These are phyloP conservation scores for Desmodus rotundus DNA, from an alignment of 2,113 vertebrate species.

Conservation along the genomic window DNA sequence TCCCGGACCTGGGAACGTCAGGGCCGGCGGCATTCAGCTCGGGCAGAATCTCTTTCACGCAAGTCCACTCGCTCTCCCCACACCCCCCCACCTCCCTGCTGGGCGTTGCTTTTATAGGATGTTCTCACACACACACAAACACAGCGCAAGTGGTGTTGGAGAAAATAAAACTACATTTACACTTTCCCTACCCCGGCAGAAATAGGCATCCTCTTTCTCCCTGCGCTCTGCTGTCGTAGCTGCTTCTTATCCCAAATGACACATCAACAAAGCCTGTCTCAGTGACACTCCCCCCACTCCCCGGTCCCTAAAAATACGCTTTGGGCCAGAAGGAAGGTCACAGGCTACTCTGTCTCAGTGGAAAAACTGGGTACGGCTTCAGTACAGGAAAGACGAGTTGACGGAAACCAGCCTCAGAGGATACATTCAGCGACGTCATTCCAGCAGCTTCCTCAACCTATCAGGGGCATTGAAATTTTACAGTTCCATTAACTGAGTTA, in stretches of 20 bases:
- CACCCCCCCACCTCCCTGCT: neutral
- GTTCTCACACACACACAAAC: neutral
- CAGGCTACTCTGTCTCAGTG: neutral
- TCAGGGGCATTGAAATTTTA: too few relatives aligned
- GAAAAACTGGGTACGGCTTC: neutral
- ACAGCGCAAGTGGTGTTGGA: neutral
- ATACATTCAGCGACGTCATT: neutral
- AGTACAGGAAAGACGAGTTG: neutral
- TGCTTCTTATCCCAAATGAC: neutral
- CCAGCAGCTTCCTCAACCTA: rapidly evolving
- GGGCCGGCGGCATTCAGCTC: neutral
- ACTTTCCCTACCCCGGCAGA: neutral
- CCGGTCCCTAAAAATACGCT: neutral
- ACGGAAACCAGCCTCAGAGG: neutral
- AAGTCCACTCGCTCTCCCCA: neutral
- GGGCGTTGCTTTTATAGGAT: neutral
- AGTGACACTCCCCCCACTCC: neutral
- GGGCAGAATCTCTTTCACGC: neutral
- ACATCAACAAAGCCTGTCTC: neutral
- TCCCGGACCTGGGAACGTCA: neutral
- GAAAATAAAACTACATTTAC: neutral
- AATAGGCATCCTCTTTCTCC: neutral
- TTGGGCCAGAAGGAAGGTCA: slow-evolving; percentile 59
- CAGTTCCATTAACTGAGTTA: neutral
- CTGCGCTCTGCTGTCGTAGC: neutral